Evolutionary conservation across 2,797 vertebrate species (phyloP).

Genomic region (Cichlasoma orientale): DNA sequence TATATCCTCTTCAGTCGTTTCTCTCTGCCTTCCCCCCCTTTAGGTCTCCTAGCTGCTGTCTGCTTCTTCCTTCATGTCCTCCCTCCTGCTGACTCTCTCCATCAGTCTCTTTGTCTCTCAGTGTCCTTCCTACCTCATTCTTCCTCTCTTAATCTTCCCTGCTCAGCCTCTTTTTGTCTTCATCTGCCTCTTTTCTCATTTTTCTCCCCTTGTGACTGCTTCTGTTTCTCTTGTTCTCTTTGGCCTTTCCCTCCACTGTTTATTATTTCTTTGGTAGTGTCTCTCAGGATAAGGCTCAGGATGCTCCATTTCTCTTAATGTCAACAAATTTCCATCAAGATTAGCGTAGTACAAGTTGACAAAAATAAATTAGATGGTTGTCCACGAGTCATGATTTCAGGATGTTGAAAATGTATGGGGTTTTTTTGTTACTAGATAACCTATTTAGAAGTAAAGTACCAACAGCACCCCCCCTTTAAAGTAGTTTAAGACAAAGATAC

Average conservation of each 20-base stretch:
- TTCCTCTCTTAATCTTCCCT: not conserved
- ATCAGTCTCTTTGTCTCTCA: conserved; percentile 33
- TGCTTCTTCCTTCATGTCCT: conserved; percentile 9
- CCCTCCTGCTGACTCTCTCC: conserved; percentile 41
- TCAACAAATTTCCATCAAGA: not conserved
- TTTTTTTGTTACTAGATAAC: no score
- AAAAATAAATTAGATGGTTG: not conserved
- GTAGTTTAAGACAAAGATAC: not conserved
- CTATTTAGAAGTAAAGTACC: no score
- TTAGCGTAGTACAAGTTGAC: not conserved
- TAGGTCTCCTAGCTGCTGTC: conserved; percentile 4
- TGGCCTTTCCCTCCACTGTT: not conserved
- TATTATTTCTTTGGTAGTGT: not conserved
- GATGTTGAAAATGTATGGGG: no score
- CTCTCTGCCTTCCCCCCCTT: not conserved
- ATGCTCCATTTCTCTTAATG: not conserved
- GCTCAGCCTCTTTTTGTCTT: not conserved
- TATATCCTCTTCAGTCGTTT: not conserved
- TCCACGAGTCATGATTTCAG: not conserved
- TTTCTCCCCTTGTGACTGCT: not conserved
- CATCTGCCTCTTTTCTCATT: not conserved
- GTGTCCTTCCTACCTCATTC: not conserved
- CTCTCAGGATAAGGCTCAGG: no score
- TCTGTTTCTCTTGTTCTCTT: not conserved
- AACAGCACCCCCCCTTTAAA: no score